These are phyloP conservation scores for Paramacrobiotus metropolitanus DNA, from an alignment of 1,140 invertebrate species.

Conservation along the genomic window DNA sequence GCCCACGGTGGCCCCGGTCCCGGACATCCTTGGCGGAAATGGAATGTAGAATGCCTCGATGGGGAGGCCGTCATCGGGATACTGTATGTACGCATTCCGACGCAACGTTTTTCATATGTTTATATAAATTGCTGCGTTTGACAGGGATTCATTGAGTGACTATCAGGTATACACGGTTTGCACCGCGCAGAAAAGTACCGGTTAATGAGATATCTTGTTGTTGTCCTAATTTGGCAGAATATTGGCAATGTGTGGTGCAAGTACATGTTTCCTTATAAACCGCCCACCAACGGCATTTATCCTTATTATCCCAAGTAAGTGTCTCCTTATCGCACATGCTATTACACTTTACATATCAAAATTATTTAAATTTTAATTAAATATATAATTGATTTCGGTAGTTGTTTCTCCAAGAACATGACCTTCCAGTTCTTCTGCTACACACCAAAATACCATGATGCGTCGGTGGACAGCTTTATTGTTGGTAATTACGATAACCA, in stretches of 20 bases:
- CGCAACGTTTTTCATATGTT: background rate
- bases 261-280: background rate
- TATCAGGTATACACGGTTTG: background rate
- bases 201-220: no score
- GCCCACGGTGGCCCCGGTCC: background rate
- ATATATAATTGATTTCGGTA: no score
- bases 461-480: background rate
- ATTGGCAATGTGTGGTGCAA: background rate
- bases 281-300: background rate
- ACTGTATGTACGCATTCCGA: background rate
- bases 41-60: background rate
- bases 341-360: background rate
- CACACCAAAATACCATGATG: background rate
- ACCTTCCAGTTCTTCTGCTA: conserved; percentile 3
- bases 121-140: background rate
- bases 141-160: background rate
- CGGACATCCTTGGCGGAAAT: background rate
- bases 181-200: background rate
- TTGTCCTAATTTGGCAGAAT: background rate
- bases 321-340: background rate
- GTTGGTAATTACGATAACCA: background rate
- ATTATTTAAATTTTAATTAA: background rate
- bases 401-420: background rate
- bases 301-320: conserved; percentile 1
- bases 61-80: background rate